Evolutionary conservation across 2,113 vertebrate species (phyloP).

Genomic region (Todiramphus saurophagus): DNA sequence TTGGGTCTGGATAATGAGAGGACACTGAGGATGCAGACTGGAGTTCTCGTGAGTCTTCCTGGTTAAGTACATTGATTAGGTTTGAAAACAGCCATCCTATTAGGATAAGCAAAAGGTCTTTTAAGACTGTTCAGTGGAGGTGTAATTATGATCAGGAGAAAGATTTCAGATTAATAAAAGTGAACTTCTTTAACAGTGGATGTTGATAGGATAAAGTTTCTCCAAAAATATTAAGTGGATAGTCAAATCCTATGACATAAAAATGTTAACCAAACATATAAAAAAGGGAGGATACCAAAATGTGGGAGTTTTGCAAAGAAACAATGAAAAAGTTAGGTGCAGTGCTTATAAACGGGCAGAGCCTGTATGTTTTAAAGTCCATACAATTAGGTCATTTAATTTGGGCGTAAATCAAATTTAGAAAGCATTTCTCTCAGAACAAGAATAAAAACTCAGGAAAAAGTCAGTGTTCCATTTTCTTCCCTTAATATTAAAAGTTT

Average conservation of each 20-base stretch:
- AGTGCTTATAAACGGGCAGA: not conserved
- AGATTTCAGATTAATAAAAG: not conserved
- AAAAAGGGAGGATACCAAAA: not conserved
- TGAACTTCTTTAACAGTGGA: not conserved
- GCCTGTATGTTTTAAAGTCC: not conserved
- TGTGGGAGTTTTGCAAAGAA: not conserved
- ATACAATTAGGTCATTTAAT: not conserved
- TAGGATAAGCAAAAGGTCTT: not conserved
- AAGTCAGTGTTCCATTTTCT: not conserved
- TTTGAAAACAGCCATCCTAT: not conserved
- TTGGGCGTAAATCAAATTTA: rapidly evolving
- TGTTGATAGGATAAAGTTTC: not conserved
- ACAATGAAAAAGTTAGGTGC: not conserved
- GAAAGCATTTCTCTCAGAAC: not conserved
- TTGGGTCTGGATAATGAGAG: not conserved
- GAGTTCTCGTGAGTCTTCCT: not conserved
- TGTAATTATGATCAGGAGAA: not conserved
- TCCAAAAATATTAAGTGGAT: not conserved
- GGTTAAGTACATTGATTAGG: not conserved
- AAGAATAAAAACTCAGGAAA: not conserved
- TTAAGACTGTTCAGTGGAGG: not conserved
- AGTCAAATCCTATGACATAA: not conserved
- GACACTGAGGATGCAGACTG: not conserved
- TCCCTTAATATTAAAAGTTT: not conserved
- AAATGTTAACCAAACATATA: not conserved